Base-by-base conservation (phyloP, 1,140 invertebrate species). In the Aphelenchoides fujianensis region DNA sequence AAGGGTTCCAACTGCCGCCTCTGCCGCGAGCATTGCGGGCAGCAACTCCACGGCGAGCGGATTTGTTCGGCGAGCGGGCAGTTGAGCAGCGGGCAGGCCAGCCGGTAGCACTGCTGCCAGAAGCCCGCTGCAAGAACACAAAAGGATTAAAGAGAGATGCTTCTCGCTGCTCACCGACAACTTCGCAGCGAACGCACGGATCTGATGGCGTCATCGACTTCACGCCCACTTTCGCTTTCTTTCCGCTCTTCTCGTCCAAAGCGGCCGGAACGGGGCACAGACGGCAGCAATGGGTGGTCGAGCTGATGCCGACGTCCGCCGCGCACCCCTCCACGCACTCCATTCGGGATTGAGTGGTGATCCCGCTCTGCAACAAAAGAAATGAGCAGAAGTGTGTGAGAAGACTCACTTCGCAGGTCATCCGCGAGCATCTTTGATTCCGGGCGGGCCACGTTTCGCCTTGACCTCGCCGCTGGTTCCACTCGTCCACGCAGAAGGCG, bases 151-250 rank as follows among this genome's bases (percentile, higher is more conserved):
- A 7, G 5, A 41, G 23, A 41, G 31, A 12, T 1, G 19, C 19
- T 30, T n/a, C n/a, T n/a, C n/a, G 31, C n/a, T 23, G 53, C 63
- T 34, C 53, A 35, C 63, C 31, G 31, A 66, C 36, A 37, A 35
- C 32, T 66, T 66, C 63, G 32, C 63, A 66, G n/a, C 34, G 16
- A 9, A 66, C 63, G 31, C 63, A 66, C 12, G 63, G 34, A 66
- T 66, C 34, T n/a, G 31, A 61, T 30, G 23, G 12, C 12, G 55
- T 59, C 5, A 32, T 59, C 34, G 5, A 59, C 41, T 59, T 59
- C 5, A 30, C 55, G 34, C 5, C 34, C 55, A 66, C 19, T 61
- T 34, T 1, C 2, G n/a, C 36, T 31, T n/a, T n/a, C n/a, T n/a
- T n/a, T n/a, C n/a, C n/a, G n/a, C n/a, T n/a, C n/a, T n/a, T n/a